Conservation (phyloP, 2,113 vertebrate genomes). For the Helogale parvula region DNA sequence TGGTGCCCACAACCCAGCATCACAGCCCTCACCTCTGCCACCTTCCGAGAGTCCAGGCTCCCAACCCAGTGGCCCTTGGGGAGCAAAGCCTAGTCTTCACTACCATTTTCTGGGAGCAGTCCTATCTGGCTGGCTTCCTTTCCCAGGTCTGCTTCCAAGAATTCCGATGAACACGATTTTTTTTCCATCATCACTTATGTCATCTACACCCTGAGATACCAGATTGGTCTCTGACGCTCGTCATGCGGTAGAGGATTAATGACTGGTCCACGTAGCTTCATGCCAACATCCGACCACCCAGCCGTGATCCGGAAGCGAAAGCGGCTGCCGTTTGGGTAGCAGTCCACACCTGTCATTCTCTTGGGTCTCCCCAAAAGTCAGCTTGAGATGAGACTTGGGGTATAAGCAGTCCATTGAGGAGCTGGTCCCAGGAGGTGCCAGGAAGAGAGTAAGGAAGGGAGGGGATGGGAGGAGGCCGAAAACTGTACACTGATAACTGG, state of each 20-base stretch:
- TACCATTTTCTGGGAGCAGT: not conserved
- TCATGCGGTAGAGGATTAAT: not conserved
- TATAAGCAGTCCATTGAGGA: too few relatives aligned
- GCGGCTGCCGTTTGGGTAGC: not conserved
- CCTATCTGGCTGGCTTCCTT: not conserved
- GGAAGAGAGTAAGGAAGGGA: not conserved
- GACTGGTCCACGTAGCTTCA: not conserved
- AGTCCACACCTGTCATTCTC: not conserved
- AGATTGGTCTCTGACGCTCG: not conserved
- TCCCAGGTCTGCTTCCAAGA: not conserved
- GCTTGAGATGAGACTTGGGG: not conserved
- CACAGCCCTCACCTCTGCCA: not conserved
- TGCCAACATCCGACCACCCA: not conserved
- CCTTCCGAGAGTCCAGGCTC: not conserved
- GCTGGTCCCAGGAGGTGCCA: not conserved
- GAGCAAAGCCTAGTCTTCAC: not conserved
- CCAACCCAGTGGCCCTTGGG: not conserved
- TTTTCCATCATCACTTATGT: not conserved
- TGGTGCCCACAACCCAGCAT: too few relatives aligned
- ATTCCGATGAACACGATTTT: not conserved
- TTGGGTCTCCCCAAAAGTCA: not conserved
- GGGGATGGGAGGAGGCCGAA: not conserved
- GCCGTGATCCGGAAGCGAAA: not conserved
- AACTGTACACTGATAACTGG: rapidly evolving
- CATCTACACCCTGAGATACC: not conserved